Base-by-base conservation (phyloP, 2,797 vertebrate species). In the Melanotaenia parkinsoni region DNA sequence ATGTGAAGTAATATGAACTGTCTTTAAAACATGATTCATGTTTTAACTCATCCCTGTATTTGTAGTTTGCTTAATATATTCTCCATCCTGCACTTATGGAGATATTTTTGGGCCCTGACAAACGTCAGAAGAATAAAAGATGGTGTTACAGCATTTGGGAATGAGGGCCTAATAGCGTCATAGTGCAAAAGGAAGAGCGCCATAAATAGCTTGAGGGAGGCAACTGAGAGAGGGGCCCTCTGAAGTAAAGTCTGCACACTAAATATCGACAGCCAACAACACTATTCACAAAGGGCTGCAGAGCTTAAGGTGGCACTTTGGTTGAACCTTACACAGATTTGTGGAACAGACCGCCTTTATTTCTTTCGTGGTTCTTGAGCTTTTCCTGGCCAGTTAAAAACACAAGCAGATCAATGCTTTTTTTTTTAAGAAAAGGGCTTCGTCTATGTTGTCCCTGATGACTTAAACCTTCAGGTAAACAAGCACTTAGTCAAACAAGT, bases 151-250 rank as follows among this genome's bases (percentile, higher is more conserved):
- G 56, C 33, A 47, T 12, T 12, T 57, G 67, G 47, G 70, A 81
- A 77, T 14, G 67, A 60, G 35, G 72, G 65, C 24, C 67, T 35
- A 40, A 79, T 77, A 40, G 83, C 61, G 2, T 71, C 75, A 45
- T 4, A 11, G 77, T 72, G 80, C 26, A 62, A 86, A 81, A 56
- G 71, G 14, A 69, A 63, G 71, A 59, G 18, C 2, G 0, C 79
- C 84, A 86, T 58, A 84, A 92, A 91, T 91, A 92, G 81, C 53
- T 58, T 1, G 62, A 47, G 62, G 60, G 53, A 70, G 37, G 71
- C 62, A 26, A 72, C 20, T 1, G 18, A 20, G 69, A 70, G 63
- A 70, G 37, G 43, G 58, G 51, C 37, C 10, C 58, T 53, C 79
- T 75, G 82, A 78, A 63, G 58, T 78, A 54, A 70, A 80, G 72